Conservation (phyloP, 2,797 vertebrate species). For the Spea hammondii region DNA sequence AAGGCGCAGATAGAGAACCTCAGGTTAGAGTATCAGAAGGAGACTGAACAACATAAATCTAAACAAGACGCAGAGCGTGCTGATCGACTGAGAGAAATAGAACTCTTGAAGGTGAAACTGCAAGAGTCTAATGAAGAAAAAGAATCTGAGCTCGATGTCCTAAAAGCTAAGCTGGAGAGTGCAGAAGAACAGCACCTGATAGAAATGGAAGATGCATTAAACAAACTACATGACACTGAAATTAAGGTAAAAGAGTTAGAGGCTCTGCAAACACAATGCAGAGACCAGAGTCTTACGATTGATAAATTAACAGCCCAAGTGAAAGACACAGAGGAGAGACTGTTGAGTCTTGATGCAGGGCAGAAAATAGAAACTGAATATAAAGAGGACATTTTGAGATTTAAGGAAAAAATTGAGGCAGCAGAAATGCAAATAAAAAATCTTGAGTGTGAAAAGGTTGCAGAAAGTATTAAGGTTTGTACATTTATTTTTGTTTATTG, state of each 20-base stretch:
- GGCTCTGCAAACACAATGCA: slow-evolving; percentile 69
- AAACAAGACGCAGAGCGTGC: slow-evolving; percentile 70
- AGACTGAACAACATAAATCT: slow-evolving; percentile 69
- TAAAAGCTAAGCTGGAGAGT: slow-evolving; percentile 78
- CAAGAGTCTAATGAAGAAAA: slow-evolving; percentile 76
- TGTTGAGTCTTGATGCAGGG: slow-evolving; percentile 73
- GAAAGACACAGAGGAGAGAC: slow-evolving; percentile 77
- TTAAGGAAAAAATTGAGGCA: slow-evolving; percentile 77
- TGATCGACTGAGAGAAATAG: slow-evolving; percentile 67
- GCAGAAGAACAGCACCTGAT: slow-evolving; percentile 92
- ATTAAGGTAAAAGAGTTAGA: slow-evolving; percentile 88
- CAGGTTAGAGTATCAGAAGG: slow-evolving; percentile 73
- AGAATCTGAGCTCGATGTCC: slow-evolving; percentile 77
- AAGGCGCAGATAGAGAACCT: slow-evolving; percentile 81
- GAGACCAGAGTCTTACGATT: slow-evolving; percentile 71
- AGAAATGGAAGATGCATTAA: slow-evolving; percentile 93
- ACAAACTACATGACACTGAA: slow-evolving; percentile 87
- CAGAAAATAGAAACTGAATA: slow-evolving; percentile 77
- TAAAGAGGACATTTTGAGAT: slow-evolving; percentile 77
- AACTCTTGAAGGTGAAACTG: slow-evolving; percentile 71
- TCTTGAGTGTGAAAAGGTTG: slow-evolving; percentile 69
- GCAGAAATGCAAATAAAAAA: slow-evolving; percentile 71
- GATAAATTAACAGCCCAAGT: slow-evolving; percentile 72
- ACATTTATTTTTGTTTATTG: slow-evolving; percentile 51
- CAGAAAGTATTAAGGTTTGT: slow-evolving; percentile 83